phyloP scores from a whole-genome alignment of 2,797 vertebrate species.

The Sarcophilus harrisii region DNA sequence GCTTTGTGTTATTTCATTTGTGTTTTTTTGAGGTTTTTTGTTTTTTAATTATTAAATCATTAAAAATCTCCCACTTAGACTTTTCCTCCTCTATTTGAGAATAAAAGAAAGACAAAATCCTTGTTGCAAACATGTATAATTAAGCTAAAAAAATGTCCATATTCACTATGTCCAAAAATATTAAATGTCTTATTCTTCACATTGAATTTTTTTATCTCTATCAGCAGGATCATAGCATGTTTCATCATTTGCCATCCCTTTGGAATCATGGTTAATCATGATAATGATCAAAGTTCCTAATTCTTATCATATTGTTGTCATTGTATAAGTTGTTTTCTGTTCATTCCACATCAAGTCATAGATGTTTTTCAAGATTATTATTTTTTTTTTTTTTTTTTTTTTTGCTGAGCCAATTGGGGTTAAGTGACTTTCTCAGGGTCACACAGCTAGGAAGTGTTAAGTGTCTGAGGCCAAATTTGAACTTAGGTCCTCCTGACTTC shows the following conservation, averaged over 20 bases:
- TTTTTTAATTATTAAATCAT: background rate
- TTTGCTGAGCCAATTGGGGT: too few species aligned
- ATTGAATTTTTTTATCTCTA: background rate
- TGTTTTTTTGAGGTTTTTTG: background rate
- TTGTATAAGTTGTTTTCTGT: background rate
- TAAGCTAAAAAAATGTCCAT: background rate
- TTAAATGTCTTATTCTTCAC: background rate
- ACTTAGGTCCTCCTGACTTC: too few species aligned
- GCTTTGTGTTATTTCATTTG: background rate
- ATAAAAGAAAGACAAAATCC: background rate
- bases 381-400: too few species aligned
- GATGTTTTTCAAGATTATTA: too few species aligned
- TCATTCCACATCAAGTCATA: too few species aligned
- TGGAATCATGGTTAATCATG: too few species aligned
- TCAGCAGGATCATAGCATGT: background rate
- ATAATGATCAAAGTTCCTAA: too few species aligned
- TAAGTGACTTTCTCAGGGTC: too few species aligned
- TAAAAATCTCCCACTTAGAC: background rate
- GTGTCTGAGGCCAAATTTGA: too few species aligned
- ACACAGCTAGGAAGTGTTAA: too few species aligned
- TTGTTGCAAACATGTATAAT: background rate
- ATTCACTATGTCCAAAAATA: background rate
- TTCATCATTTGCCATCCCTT: too few species aligned
- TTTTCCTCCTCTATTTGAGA: background rate
- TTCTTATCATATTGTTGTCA: too few species aligned